A percentile compares a stretch with the other conserved stretches of the same genome.
phyloP scores from a whole-genome alignment of 2,888 invertebrate genomes.

The Parelbella ahira region DNA sequence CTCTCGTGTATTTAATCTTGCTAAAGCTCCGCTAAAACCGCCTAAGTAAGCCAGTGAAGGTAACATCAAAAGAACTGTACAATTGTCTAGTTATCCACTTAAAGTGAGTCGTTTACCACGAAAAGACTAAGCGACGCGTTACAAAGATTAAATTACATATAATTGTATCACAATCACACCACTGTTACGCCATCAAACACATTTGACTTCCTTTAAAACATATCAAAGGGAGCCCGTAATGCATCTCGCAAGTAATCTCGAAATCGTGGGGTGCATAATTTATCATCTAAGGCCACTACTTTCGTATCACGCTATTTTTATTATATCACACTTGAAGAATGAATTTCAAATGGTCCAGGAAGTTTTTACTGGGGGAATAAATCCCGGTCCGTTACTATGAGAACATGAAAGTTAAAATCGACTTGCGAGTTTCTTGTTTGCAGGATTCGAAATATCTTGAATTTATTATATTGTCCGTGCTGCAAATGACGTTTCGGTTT shows the following conservation, averaged over 20 bases:
- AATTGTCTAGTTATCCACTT: constrained; percentile 4
- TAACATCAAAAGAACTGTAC: background rate
- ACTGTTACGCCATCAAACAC: constrained; percentile 52
- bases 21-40: too few species aligned
- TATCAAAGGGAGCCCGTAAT: constrained; percentile 69
- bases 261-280: constrained; percentile 77
- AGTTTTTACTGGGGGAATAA: constrained; percentile 71
- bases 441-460: too few species aligned
- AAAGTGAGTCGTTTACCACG: background rate
- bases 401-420: constrained; percentile 26
- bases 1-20: too few species aligned
- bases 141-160: constrained; percentile 28
- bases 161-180: constrained; percentile 32
- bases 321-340: constrained; percentile 79
- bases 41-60: background rate
- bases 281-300: constrained; percentile 57
- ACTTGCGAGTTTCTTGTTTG: too few species aligned
- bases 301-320: constrained; percentile 75
- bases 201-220: constrained; percentile 64
- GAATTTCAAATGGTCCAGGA: constrained; percentile 79
- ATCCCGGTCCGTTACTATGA: constrained; percentile 47
- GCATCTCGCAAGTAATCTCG: constrained; percentile 64
- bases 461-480: too few species aligned
- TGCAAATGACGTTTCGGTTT: constrained; percentile 9
- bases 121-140: constrained; percentile 8